phyloP scores from a whole-genome alignment of 1,140 invertebrate species.

The Periplaneta americana region DNA sequence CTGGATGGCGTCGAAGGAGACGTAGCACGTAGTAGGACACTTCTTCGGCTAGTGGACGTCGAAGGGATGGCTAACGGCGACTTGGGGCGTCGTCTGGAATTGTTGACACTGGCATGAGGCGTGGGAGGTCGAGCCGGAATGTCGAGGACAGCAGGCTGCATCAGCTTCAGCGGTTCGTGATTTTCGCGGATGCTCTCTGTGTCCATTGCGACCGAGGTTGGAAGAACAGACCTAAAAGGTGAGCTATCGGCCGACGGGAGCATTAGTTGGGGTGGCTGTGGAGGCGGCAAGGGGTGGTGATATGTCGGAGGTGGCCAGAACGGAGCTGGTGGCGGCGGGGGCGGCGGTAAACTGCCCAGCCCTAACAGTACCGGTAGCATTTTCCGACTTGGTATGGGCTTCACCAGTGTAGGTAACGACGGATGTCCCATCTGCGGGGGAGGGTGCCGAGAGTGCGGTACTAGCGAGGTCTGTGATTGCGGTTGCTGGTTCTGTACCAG shows the following conservation, averaged over 20 bases:
- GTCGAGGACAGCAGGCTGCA: neutral
- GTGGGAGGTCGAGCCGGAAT: slow-evolving; percentile 8
- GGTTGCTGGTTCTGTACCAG: slow-evolving; percentile 30
- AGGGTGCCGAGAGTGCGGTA: slow-evolving; percentile 2
- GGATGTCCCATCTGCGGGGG: neutral
- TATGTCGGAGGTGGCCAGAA: slow-evolving; percentile 26
- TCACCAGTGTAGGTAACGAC: slow-evolving; percentile 29
- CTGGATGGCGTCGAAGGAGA: slow-evolving; percentile 7
- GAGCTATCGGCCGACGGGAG: neutral
- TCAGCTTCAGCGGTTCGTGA: neutral
- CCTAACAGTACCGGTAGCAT: slow-evolving; percentile 11
- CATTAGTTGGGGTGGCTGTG: slow-evolving; percentile 16
- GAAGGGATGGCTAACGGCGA: slow-evolving; percentile 18
- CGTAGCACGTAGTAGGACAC: neutral
- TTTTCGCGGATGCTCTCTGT: slow-evolving; percentile 29
- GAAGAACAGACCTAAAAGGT: neutral
- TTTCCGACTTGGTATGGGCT: slow-evolving; percentile 41
- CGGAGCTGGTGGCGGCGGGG: neutral
- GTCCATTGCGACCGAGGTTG: slow-evolving; percentile 28
- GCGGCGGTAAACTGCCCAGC: neutral
- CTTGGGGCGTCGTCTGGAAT: slow-evolving; percentile 1
- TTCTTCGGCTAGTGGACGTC: slow-evolving; percentile 13
- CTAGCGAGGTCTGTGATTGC: neutral
- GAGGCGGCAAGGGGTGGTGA: slow-evolving; percentile 34
- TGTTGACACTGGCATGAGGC: neutral